A percentile compares a stretch with the other conserved stretches of the same genome.
These are phyloP conservation scores for Rhynchotus rufescens DNA, from an alignment of 2,797 vertebrate genomes.

Conservation along the genomic window DNA sequence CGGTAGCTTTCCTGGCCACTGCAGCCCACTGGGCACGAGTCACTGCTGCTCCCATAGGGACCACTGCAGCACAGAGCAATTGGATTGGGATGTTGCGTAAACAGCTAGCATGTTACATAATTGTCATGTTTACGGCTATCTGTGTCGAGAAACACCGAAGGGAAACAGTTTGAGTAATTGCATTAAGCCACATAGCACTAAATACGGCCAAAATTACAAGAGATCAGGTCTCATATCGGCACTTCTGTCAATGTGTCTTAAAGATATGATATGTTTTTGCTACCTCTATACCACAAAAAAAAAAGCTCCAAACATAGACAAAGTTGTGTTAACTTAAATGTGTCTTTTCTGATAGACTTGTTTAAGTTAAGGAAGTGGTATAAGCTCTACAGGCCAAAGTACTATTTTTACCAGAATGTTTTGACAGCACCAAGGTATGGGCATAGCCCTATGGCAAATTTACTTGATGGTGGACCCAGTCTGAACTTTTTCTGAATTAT, in stretches of 20 bases:
- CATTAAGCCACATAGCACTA: background rate
- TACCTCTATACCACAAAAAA: background rate
- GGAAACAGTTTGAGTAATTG: background rate
- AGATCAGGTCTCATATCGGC: background rate
- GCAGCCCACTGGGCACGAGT: rapidly evolving
- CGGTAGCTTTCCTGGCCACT: background rate
- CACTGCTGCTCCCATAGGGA: rapidly evolving
- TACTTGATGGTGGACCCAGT: background rate
- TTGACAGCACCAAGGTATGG: background rate
- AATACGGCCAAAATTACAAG: background rate
- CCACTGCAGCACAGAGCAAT: background rate
- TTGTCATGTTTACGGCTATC: background rate
- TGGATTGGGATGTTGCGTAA: rapidly evolving
- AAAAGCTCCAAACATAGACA: background rate
- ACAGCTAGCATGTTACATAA: background rate
- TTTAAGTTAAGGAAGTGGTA: background rate
- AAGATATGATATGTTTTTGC: background rate
- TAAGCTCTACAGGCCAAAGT: background rate
- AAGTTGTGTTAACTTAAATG: background rate
- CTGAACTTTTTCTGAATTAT: background rate
- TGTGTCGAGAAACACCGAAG: background rate
- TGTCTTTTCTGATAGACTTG: background rate
- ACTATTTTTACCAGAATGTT: background rate
- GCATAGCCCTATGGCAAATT: background rate
- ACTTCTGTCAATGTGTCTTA: background rate